Evolutionary conservation across 2,113 vertebrate species (phyloP), one percentile per base, ranked within the genome.

Genomic region (Callospermophilus lateralis): DNA sequence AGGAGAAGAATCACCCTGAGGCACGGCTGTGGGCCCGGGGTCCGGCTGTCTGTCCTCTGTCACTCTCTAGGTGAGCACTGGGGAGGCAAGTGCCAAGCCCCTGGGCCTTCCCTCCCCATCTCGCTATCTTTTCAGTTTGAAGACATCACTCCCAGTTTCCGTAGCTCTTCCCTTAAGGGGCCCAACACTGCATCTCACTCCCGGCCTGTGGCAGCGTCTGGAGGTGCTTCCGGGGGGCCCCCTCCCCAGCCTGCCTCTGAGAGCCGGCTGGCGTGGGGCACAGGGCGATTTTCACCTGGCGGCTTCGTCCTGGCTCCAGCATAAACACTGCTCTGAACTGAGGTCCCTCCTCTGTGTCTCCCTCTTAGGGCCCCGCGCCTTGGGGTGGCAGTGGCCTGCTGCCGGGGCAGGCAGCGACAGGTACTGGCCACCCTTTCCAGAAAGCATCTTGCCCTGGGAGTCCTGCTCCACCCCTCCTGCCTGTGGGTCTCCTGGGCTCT

Each of bases 201-300:
- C 51, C 8, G 8, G 45, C 1, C 45, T 45, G 45, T 45, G 45
- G 45, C 45, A 45, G 45, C 7, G 8, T 45, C 45, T 45, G 45
- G 51, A 16, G 51, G 51, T 53, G 51, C 51, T 45, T 53, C 51
- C 15, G 3, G 2, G 51, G 15, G 51, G 15, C 4, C 51, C 51
- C 51, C 51, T 53, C 51, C 51, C 13, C 51, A 53, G 48, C 48
- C 48, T 51, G 48, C 45, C 45, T 45, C 45, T 45, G 45, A 45
- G 45, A 45, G 45, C 45, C 8, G 45, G 45, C 45, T 45, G 45
- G 45, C 48, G 48, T 51, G 11, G 45, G n/a, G 93, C n/a, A 34
- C 85, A 76, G 78, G 39, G 89, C 8, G 84, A 90, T 96, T 96
- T 96, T 97, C 15, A 19, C 72, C 90, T 90, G 65, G 76, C 42